Evolutionary conservation across 2,797 vertebrate genomes (phyloP), one percentile per base, ranked within the genome.

Genomic region (Pempheris klunzingeri): DNA sequence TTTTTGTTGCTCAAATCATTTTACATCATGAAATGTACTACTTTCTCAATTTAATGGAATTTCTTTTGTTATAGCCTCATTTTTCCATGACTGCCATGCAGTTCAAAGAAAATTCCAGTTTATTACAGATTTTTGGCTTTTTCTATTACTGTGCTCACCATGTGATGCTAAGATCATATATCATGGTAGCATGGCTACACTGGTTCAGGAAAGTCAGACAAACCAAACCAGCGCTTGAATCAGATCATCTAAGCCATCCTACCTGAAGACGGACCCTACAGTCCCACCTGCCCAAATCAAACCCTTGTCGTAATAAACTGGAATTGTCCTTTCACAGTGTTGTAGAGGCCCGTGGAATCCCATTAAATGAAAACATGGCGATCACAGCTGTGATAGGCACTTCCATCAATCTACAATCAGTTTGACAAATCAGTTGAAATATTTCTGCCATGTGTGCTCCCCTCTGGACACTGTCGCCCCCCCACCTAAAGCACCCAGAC

Each of bases 321-420:
- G 36, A 73, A 69, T 12, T 1, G 15, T 53, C 41, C 43, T 50
- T 50, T 70, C 8, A 36, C 14, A 32, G 36, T 22, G 39, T 1
- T 7, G 18, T 44, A 32, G 22, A 50, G 20, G 24, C 36, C 30
- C 12, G 20, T 50, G 44, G 18, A 57, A 70, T 81, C 36, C 52
- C 61, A 22, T 12, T 60, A 9, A 54, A 50, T 60, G 1, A 52
- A 63, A 77, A 53, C 46, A 65, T 18, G 32, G 52, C 20, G 11
- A 81, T 67, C 61, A 52, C 52, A 71, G 68, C 80, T 77, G 77
- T 64, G 46, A 81, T 65, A 85, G 80, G 83, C 80, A 79, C 80
- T 87, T 84, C 72, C 55, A 80, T 66, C 57, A 36, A 49, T 63
- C 72, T 63, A 82, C 53, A 62, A 67, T 73, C 44, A 24, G 36